Evolutionary conservation across 2,113 vertebrate genomes (phyloP).

Genomic region (Spermophilus dauricus): DNA sequence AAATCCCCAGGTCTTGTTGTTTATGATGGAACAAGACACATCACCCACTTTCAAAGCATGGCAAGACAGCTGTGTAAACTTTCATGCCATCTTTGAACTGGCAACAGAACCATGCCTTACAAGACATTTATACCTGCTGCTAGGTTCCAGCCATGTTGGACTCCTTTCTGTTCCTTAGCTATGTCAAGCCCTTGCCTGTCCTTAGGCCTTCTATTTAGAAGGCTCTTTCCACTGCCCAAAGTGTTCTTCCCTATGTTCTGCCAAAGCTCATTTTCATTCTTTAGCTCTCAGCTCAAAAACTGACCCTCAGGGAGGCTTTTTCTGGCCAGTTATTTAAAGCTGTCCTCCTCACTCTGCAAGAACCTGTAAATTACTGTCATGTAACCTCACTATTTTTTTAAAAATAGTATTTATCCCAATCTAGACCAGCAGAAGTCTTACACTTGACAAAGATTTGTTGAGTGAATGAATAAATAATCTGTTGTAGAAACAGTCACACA

Average conservation of each 20-base stretch:
- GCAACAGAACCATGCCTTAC: not conserved
- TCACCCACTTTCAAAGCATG: not conserved
- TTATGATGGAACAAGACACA: not conserved
- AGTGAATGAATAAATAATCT: not conserved
- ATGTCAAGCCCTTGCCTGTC: not conserved
- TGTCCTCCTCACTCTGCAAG: not conserved
- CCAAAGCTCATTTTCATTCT: not conserved
- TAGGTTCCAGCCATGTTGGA: not conserved
- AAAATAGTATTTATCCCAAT: not conserved
- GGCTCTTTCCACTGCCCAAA: not conserved
- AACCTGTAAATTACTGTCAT: not conserved
- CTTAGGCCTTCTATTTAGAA: not conserved
- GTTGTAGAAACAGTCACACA: not conserved
- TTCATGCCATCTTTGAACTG: not conserved
- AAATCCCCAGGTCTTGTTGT: not conserved
- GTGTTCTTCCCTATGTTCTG: not conserved
- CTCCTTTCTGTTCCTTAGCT: not conserved
- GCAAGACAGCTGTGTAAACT: not conserved
- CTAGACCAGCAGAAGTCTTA: not conserved
- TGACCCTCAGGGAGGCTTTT: not conserved
- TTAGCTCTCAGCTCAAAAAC: not conserved
- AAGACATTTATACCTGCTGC: not conserved
- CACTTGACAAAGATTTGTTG: not conserved
- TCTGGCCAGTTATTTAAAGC: not conserved
- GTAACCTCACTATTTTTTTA: conserved; percentile 1